Evolutionary conservation across 2,888 invertebrate species (phyloP).

Genomic region (Euplagia quadripunctaria): DNA sequence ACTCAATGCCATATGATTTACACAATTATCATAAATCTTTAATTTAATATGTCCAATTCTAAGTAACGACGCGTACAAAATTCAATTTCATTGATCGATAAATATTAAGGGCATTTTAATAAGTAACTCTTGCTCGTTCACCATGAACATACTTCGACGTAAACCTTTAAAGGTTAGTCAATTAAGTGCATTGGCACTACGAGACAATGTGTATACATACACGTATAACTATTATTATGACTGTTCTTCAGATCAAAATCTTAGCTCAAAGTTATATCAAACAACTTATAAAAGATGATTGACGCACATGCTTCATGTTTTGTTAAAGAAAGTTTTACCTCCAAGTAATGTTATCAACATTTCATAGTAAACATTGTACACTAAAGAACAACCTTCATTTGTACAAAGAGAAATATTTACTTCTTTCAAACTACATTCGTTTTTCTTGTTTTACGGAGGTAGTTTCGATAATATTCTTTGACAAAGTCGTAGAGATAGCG

Average conservation of each 20-base stretch:
- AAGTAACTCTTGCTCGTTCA: slow-evolving; percentile 3
- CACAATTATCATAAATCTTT: neutral
- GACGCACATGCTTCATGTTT: slow-evolving; percentile 12
- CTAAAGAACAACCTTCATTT: slow-evolving; percentile 29
- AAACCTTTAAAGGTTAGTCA: slow-evolving; percentile 16
- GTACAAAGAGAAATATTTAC: slow-evolving; percentile 38
- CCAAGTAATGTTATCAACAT: slow-evolving; percentile 10
- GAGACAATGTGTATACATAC: slow-evolving; percentile 13
- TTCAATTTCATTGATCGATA: neutral
- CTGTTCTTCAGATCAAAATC: slow-evolving; percentile 17
- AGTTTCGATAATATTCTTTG: slow-evolving; percentile 50
- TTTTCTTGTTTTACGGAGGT: slow-evolving; percentile 42
- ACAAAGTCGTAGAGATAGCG: slow-evolving; percentile 51
- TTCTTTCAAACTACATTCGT: slow-evolving; percentile 35
- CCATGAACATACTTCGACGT: slow-evolving; percentile 9
- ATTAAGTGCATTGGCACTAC: slow-evolving; percentile 21
- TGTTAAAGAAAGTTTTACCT: slow-evolving; percentile 17
- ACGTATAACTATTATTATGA: slow-evolving; percentile 10
- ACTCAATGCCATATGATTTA: neutral
- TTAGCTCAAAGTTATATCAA: slow-evolving; percentile 13
- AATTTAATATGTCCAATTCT: neutral
- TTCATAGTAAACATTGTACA: slow-evolving; percentile 14
- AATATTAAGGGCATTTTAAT: slow-evolving; percentile 12
- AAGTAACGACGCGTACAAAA: neutral
- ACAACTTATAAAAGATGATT: slow-evolving; percentile 23